Evolutionary conservation across 1,140 invertebrate genomes (phyloP).

Genomic region (Drosophila persimilis): DNA sequence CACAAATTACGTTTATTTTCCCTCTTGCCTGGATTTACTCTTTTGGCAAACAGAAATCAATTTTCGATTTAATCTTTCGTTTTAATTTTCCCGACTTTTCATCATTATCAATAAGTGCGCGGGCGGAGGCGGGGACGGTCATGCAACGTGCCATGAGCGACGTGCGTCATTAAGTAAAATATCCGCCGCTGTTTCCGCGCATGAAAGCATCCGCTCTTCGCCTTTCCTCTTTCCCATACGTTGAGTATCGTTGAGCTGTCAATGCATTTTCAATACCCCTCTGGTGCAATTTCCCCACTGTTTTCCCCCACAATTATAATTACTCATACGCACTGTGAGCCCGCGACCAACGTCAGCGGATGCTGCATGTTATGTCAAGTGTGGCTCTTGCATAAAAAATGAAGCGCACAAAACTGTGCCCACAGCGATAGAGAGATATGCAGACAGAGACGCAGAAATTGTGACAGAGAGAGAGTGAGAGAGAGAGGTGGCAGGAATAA

Average conservation of each 20-base stretch:
- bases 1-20: not conserved
- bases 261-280: slow-evolving; percentile 57
- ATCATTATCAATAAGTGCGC: slow-evolving; percentile 17
- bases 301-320: slow-evolving; percentile 61
- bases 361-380: slow-evolving; percentile 46
- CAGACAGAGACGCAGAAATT: not conserved
- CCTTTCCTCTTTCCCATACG: slow-evolving; percentile 10
- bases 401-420: slow-evolving; percentile 29
- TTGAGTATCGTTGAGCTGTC: slow-evolving; percentile 6
- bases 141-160: slow-evolving; percentile 15
- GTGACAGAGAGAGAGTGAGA: not conserved
- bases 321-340: slow-evolving; percentile 69
- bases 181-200: slow-evolving; percentile 59
- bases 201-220: slow-evolving; percentile 19
- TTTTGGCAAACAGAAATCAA: not conserved
- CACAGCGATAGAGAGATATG: slow-evolving; percentile 6
- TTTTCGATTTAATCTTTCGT: slow-evolving; percentile 9
- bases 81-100: slow-evolving; percentile 8
- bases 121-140: too few species aligned
- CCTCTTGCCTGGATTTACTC: not conserved
- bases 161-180: slow-evolving; percentile 66
- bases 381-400: slow-evolving; percentile 56
- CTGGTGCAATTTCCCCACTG: slow-evolving; percentile 22
- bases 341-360: slow-evolving; percentile 38
- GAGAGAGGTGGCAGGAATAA: slow-evolving; percentile 9